Evolutionary conservation across 35 echinoderm and acorn worm genomes (phyloP), one percentile per base, ranked within the genome.

Genomic region (Eucidaris tribuloides): DNA sequence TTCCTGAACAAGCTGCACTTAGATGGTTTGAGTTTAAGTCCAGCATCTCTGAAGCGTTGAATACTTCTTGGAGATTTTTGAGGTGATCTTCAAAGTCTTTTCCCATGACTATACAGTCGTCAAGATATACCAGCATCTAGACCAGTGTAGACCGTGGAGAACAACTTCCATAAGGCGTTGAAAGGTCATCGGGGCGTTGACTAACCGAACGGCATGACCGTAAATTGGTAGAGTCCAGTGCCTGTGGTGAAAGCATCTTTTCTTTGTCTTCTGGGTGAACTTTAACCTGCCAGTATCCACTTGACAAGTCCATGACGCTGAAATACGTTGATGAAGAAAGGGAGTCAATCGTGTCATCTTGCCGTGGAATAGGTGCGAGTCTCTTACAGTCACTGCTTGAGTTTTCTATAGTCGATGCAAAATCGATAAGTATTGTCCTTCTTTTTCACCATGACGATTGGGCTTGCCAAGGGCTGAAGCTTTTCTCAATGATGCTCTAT

Each of bases 131-230:
- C 15, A 89, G 46, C 78, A 77, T 28, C 38, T 72, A 2, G 60
- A 60, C 91, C 79, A 93, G 46, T 88, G 91, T 1, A 93, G 81
- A 33, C 91, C 91, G 23, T 58, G 76, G 9, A 93, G 46, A 7
- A 93, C 91, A 65, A 29, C 24, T 43, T 93, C 80, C 85, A 93
- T 93, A 18, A 89, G 63, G 19, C 85, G 42, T 39, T 93, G 33
- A 56, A 93, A 93, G 3, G 91, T 93, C 14, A 79, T 42, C 19
- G 91, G 85, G 2, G 91, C 91, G 71, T 89, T 93, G 2, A 31
- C 52, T 56, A 31, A 31, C 89, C 83, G 36, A 92, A 87, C 9
- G 77, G 72, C 83, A 92, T 87, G 6, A 87, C 83, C 39, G 55
- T 65, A 63, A 87, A 92, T 29, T 55, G 78, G 36, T 86, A 80